Conservation (phyloP, 1,140 invertebrate species). For the Papilio dardanus region DNA sequence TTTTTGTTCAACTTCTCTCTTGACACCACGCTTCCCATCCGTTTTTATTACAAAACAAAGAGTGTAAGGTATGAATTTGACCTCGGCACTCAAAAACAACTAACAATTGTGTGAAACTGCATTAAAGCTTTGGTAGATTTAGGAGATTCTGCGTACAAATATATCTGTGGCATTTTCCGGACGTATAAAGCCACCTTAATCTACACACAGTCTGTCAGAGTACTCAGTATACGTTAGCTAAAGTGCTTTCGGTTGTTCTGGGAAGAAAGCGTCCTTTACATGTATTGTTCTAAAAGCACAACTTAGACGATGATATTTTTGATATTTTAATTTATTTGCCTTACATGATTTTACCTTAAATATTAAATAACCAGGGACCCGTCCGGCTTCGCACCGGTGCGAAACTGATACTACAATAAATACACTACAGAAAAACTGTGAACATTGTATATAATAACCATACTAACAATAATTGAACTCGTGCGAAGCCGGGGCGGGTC, state of each 20-base stretch:
- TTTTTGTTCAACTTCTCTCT: too few relatives aligned
- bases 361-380: too few relatives aligned
- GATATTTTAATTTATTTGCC: background rate
- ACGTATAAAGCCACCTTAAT: conserved; percentile 18
- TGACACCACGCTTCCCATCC: too few relatives aligned
- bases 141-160: conserved; percentile 1
- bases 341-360: too few relatives aligned
- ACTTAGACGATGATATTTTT: background rate
- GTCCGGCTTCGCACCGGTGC: too few relatives aligned
- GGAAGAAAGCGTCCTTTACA: background rate
- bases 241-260: conserved; percentile 14
- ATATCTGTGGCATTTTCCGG: conserved; percentile 20
- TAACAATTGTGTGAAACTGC: background rate
- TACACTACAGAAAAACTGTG: too few relatives aligned
- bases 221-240: background rate
- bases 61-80: background rate
- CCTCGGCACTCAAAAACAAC: background rate
- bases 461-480: too few relatives aligned
- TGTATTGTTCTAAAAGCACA: conserved; percentile 4
- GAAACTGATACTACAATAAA: too few relatives aligned
- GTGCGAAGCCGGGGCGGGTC: too few relatives aligned
- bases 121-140: background rate
- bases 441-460: too few relatives aligned
- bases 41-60: too few relatives aligned
- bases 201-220: conserved; percentile 11